phyloP scores from a whole-genome alignment of 2,113 vertebrate species.

The Cochlearius cochlearius region DNA sequence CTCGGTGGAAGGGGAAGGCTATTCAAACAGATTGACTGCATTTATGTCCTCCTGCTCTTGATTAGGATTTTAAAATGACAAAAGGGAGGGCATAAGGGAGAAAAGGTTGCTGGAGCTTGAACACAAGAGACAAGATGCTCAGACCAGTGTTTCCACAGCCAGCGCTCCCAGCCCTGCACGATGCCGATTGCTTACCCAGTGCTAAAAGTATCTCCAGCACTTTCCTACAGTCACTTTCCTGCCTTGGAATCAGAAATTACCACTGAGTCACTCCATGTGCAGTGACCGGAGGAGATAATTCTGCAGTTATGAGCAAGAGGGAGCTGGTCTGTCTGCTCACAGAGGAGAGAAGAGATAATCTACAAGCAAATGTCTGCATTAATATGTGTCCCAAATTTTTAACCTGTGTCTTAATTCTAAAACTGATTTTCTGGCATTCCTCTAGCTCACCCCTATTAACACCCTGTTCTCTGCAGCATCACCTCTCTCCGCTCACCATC shows the following conservation, averaged over 20 bases:
- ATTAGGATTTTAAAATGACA: background rate
- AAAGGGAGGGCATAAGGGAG: background rate
- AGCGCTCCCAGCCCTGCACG: rapidly evolving
- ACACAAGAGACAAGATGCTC: background rate
- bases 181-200: background rate
- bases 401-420: background rate
- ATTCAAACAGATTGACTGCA: background rate
- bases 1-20: background rate
- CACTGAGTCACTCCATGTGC: background rate
- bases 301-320: background rate
- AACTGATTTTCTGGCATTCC: background rate
- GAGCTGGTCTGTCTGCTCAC: background rate
- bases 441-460: background rate
- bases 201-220: background rate
- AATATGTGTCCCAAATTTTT: background rate
- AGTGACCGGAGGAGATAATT: background rate
- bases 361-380: background rate
- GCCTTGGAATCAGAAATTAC: background rate
- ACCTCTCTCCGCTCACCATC: background rate
- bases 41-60: background rate
- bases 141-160: background rate
- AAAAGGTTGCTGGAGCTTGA: background rate
- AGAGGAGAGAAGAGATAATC: background rate
- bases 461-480: background rate
- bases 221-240: background rate